Evolutionary conservation across 2,888 invertebrate genomes (phyloP), one percentile per base, ranked within the genome.

Genomic region (Megalurothrips usitatus): DNA sequence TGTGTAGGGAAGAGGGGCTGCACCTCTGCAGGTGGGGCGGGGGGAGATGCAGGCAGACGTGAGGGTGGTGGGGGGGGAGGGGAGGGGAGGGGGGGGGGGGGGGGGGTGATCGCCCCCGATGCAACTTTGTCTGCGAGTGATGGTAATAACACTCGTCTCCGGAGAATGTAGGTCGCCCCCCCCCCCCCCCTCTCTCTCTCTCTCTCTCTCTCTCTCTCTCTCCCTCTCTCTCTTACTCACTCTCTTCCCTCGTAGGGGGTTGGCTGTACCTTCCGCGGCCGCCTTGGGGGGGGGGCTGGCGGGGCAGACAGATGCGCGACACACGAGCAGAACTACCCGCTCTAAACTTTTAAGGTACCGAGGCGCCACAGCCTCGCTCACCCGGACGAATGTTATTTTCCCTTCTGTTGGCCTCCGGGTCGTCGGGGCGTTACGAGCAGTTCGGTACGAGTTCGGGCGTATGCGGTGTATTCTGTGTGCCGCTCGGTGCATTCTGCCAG

Each of bases 61-160:
- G 23, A 26, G 68, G 58, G 58, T 58, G 17, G 14, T 58, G 58
- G 1, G 26, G 68, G 68, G 26, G 68, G 68, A 12, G n/a, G 68
- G 68, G 68, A 9, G 11, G 9, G 68, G 12, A 8, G 23, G 26
- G 68, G 12, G 68, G 10, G 23, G 68, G 26, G 11, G 68, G 68
- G 68, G 68, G n/a, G 23, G 26, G 26, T 26, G 68, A 75, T 26
- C 68, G 58, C 14, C 12, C 68, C 68, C 34, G 10, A 23, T 75
- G 68, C 68, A 75, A 75, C 68, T 75, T 75, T 75, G 68, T 75
- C 68, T 75, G 23, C 68, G 68, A 75, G 68, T 23, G 68, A 75
- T 75, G 26, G 68, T 26, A 75, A 75, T 75, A 75, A 75, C 68
- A 75, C 68, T 75, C 68, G 68, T n/a, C 58, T n/a, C 58, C 17